Evolutionary conservation across 2,888 invertebrate genomes (phyloP).

Genomic region (Phania funesta): DNA sequence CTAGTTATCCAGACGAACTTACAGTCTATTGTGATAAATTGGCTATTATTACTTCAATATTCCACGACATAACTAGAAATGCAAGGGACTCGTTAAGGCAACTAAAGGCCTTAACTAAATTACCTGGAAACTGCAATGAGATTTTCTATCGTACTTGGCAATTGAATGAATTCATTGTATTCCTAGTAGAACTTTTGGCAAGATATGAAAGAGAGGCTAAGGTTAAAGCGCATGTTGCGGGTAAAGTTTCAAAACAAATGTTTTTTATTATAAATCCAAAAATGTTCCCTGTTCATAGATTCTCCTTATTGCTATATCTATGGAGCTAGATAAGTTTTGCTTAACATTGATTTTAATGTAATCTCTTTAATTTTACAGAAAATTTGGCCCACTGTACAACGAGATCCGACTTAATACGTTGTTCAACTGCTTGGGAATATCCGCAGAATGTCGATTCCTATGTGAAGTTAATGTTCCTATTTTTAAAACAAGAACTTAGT

Average conservation of each 20-base stretch:
- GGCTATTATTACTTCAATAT: conserved; percentile 74
- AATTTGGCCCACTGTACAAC: conserved; percentile 75
- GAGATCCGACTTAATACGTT: conserved; percentile 72
- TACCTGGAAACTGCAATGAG: conserved; percentile 70
- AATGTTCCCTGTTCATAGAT: too few relatives aligned
- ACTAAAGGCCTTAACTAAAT: conserved; percentile 71
- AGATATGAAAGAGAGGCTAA: conserved; percentile 73
- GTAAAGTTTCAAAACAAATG: conserved; percentile 66
- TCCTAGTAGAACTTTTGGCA: conserved; percentile 70
- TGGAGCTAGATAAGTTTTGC: too few relatives aligned
- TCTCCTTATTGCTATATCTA: too few relatives aligned
- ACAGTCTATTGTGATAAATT: conserved; percentile 74
- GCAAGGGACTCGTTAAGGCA: conserved; percentile 73
- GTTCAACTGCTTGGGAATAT: conserved; percentile 76
- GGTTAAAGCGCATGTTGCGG: conserved; percentile 74
- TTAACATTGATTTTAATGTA: background rate
- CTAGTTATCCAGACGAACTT: conserved; percentile 73
- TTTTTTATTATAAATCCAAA: background rate
- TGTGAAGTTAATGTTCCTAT: conserved; percentile 72
- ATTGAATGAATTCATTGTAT: conserved; percentile 72
- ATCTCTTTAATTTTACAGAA: conserved; percentile 66
- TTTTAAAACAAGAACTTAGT: conserved; percentile 73
- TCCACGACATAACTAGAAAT: conserved; percentile 73
- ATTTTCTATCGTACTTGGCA: conserved; percentile 77
- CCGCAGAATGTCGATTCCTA: conserved; percentile 74